These are phyloP conservation scores for Grallaria varia DNA, from an alignment of 2,113 vertebrate species.

Conservation along the genomic window DNA sequence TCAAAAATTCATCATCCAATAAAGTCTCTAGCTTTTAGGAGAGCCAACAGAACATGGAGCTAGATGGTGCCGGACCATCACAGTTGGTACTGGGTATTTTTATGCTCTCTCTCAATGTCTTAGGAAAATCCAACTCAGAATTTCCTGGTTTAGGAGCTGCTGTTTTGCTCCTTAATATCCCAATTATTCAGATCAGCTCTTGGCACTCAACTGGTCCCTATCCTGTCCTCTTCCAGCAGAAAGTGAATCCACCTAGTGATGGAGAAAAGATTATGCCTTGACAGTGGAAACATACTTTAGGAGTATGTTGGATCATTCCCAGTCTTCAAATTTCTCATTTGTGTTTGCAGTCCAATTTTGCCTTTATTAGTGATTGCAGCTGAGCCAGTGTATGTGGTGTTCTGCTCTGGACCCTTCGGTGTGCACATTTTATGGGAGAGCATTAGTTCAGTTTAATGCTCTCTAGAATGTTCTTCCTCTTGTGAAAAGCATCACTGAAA, in stretches of 20 bases:
- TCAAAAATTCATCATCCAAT: not conserved
- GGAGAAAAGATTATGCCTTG: not conserved
- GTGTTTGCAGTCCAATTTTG: not conserved
- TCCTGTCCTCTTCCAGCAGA: not conserved
- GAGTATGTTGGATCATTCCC: not conserved
- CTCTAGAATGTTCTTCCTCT: not conserved
- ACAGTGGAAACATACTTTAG: not conserved
- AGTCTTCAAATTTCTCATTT: not conserved
- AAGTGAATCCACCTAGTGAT: not conserved
- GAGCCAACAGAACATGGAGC: not conserved
- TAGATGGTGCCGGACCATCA: not conserved
- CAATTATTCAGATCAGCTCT: accelerated
- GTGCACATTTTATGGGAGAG: not conserved
- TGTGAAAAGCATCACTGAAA: not conserved
- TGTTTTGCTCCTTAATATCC: not conserved
- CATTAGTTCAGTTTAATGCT: not conserved
- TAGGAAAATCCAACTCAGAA: not conserved
- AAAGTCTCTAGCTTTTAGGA: not conserved
- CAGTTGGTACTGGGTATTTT: not conserved
- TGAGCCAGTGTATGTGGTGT: accelerated
- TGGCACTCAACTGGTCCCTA: not conserved
- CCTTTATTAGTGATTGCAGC: not conserved
- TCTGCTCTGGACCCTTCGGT: not conserved
- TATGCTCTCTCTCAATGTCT: not conserved
- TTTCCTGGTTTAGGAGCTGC: not conserved